Conservation (phyloP, 2,113 vertebrate genomes). For the Clupea harengus region DNA sequence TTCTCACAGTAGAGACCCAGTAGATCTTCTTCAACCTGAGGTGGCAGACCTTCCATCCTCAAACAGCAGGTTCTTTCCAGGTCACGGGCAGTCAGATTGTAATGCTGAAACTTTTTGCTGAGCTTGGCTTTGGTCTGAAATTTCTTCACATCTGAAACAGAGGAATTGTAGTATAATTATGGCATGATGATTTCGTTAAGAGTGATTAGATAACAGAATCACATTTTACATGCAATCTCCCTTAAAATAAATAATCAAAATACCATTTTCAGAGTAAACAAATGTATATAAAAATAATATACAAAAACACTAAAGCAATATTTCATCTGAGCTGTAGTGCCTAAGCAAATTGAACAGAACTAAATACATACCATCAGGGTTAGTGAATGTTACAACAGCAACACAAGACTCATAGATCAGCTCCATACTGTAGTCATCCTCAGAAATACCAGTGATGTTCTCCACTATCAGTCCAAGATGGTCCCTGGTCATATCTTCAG, state of each 20-base stretch:
- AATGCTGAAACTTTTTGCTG: constrained; percentile 52
- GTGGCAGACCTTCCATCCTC: constrained; percentile 76
- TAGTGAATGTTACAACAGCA: constrained; percentile 75
- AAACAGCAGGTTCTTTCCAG: constrained; percentile 74
- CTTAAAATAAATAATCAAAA: too few relatives aligned
- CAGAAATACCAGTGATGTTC: constrained; percentile 62
- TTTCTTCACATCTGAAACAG: constrained; percentile 61
- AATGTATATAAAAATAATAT: too few relatives aligned
- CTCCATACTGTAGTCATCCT: constrained; percentile 74
- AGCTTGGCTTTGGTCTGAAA: constrained; percentile 62
- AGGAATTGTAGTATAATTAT: background rate
- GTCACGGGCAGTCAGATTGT: constrained; percentile 58
- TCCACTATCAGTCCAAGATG: constrained; percentile 77
- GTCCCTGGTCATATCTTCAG: constrained; percentile 18
- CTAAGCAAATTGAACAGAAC: background rate
- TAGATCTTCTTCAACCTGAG: constrained; percentile 51
- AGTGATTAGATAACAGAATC: too few relatives aligned
- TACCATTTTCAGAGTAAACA: too few relatives aligned
- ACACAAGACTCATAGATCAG: constrained; percentile 66
- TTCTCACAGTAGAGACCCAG: constrained; percentile 81
- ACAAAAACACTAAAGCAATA: too few relatives aligned
- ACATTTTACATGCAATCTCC: too few relatives aligned
- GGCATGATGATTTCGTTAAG: too few relatives aligned
- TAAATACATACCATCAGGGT: constrained; percentile 65
- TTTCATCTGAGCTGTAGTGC: too few relatives aligned